phyloP scores from a whole-genome alignment of 2,797 vertebrate genomes.

The Notamacropus eugenii region DNA sequence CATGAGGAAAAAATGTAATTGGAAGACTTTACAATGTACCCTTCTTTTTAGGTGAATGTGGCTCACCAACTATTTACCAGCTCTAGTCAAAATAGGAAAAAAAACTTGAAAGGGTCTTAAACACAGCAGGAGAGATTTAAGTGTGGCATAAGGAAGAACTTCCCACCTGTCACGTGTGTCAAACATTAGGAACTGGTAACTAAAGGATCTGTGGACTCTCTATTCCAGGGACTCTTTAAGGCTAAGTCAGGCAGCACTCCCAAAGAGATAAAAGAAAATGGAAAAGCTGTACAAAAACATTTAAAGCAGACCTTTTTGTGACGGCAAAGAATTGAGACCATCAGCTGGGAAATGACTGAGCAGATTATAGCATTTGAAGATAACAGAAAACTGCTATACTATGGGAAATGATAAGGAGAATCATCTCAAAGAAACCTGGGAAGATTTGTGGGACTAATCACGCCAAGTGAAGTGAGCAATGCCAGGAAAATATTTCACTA shows the following conservation, averaged over 20 bases:
- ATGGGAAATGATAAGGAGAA: background rate
- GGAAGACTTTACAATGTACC: background rate
- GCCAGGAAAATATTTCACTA: background rate
- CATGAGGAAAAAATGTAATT: background rate
- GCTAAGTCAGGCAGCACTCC: background rate
- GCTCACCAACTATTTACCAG: background rate
- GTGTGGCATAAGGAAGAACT: background rate
- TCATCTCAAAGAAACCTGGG: background rate
- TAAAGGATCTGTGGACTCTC: slow-evolving; percentile 3
- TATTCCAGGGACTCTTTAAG: background rate
- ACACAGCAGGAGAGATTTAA: background rate
- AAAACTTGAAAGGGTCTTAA: background rate
- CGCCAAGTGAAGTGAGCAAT: background rate
- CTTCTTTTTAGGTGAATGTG: background rate
- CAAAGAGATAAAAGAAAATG: background rate
- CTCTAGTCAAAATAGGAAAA: background rate
- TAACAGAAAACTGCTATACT: background rate
- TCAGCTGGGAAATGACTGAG: background rate
- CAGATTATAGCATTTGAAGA: background rate
- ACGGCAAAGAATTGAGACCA: background rate
- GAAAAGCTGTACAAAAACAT: background rate
- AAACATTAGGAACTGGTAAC: background rate
- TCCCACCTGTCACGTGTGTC: background rate
- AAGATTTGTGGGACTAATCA: background rate
- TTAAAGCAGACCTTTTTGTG: background rate